Evolutionary conservation across 2,797 vertebrate genomes (phyloP).

Genomic region (Centroberyx gerrardi): DNA sequence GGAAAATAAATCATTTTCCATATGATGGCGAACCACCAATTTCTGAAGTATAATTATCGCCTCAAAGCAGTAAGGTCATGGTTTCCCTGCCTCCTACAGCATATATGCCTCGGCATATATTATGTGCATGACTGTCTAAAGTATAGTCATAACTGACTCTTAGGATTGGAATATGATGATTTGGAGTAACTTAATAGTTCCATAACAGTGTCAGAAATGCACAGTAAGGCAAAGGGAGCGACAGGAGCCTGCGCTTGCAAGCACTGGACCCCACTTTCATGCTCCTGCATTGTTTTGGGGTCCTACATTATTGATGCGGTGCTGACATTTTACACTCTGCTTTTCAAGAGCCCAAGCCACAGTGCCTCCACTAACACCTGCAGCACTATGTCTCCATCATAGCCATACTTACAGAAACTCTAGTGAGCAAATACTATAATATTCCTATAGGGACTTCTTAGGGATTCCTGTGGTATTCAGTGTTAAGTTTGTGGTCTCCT

Average conservation of each 20-base stretch:
- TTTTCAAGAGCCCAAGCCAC: slow-evolving; percentile 25
- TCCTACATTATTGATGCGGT: slow-evolving; percentile 71
- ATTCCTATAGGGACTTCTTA: too few species aligned
- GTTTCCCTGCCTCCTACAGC: background rate
- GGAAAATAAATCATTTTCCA: slow-evolving; percentile 40
- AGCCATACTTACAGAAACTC: background rate
- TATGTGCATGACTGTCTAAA: too few species aligned
- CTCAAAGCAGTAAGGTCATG: slow-evolving; percentile 7
- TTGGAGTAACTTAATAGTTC: background rate
- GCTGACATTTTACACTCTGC: slow-evolving; percentile 65
- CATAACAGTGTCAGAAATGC: background rate
- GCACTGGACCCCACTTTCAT: slow-evolving; percentile 2
- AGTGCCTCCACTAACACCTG: slow-evolving; percentile 51
- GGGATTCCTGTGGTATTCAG: too few species aligned
- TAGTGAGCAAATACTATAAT: too few species aligned
- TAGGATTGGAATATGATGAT: background rate
- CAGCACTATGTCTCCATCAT: slow-evolving; percentile 40
- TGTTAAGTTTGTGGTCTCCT: background rate
- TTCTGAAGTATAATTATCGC: background rate
- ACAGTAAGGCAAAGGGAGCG: background rate
- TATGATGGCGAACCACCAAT: slow-evolving; percentile 1
- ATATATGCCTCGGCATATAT: background rate
- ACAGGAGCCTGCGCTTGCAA: background rate
- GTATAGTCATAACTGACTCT: background rate
- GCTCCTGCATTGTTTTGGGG: slow-evolving; percentile 46